Conservation (phyloP, 2,113 vertebrate species). For the Cyprinus carpio region DNA sequence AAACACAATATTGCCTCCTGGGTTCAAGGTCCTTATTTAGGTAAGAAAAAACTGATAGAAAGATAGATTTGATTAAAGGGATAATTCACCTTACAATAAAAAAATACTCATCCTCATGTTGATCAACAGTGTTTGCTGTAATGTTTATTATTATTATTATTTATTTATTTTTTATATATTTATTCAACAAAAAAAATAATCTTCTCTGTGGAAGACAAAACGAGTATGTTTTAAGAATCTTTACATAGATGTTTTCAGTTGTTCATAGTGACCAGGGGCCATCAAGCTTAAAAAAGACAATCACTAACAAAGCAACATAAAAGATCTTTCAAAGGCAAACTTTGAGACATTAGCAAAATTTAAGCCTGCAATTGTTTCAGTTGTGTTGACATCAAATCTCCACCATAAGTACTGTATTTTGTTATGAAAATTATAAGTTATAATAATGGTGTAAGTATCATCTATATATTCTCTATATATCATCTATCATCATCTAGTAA, state of each 20-base stretch:
- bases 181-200: too few relatives aligned
- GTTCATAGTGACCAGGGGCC: not conserved
- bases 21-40: not conserved
- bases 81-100: not conserved
- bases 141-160: too few relatives aligned
- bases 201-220: not conserved
- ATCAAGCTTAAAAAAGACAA: too few relatives aligned
- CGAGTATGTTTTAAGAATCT: not conserved
- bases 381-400: not conserved
- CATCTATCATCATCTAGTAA: too few relatives aligned
- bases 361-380: too few relatives aligned
- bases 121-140: not conserved
- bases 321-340: too few relatives aligned
- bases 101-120: not conserved
- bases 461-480: too few relatives aligned
- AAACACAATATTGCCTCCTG: conserved; percentile 12
- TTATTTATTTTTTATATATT: too few relatives aligned
- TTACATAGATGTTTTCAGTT: not conserved
- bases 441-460: too few relatives aligned
- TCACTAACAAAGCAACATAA: too few relatives aligned
- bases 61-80: not conserved
- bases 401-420: not conserved
- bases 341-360: not conserved
- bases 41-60: not conserved
- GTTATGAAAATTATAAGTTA: too few relatives aligned